Conservation (phyloP, 2,797 vertebrate species). For the Mus spretus region DNA sequence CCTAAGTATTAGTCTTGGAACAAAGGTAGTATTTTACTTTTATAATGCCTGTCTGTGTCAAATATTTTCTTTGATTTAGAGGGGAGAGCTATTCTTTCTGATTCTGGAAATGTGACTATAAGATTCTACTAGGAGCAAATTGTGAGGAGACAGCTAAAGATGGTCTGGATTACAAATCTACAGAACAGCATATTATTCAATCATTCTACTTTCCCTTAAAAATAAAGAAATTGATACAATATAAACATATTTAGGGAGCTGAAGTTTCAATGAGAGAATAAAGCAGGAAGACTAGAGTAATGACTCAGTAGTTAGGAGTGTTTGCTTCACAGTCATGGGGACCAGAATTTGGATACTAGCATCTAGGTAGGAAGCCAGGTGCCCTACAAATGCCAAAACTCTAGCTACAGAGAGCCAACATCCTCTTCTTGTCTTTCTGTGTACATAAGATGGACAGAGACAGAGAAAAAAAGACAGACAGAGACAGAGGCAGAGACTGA, state of each 20-base stretch:
- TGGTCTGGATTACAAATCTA: not conserved
- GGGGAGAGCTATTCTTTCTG: not conserved
- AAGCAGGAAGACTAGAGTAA: too few relatives aligned
- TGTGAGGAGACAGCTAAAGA: not conserved
- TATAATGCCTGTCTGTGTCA: not conserved
- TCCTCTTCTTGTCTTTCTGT: not conserved
- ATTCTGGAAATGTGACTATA: not conserved
- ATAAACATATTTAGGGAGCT: not conserved
- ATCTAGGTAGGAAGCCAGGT: not conserved
- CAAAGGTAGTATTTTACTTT: not conserved
- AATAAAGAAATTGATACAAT: not conserved
- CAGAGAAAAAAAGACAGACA: too few relatives aligned
- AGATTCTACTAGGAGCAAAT: not conserved
- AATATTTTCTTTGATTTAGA: constrained; percentile 11
- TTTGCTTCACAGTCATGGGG: too few relatives aligned
- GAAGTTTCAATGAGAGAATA: not conserved
- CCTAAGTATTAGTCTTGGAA: not conserved
- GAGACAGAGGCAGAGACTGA: too few relatives aligned
- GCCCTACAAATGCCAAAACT: not conserved
- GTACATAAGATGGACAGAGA: not conserved
- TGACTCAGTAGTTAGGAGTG: too few relatives aligned
- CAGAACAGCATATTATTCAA: not conserved
- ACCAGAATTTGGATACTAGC: not conserved
- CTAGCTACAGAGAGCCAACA: not conserved
- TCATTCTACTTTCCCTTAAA: not conserved